phyloP scores from a whole-genome alignment of 1,140 invertebrate genomes.

The Antheraea mylitta region DNA sequence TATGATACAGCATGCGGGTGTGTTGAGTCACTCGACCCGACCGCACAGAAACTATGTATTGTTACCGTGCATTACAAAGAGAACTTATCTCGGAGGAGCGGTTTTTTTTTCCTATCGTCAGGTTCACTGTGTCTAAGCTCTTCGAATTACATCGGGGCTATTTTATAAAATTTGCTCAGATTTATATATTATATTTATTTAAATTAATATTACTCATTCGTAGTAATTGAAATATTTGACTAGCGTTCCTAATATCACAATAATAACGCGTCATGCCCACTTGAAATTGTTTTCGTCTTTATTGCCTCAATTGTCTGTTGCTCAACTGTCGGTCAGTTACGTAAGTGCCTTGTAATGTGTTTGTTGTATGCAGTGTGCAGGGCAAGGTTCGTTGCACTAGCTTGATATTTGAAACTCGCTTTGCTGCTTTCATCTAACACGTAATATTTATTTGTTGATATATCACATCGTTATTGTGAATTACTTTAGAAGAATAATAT shows the following conservation, averaged over 20 bases:
- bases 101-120: too few relatives aligned
- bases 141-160: too few relatives aligned
- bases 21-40: constrained; percentile 61
- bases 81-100: constrained; percentile 36
- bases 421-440: neutral
- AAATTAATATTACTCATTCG: constrained; percentile 39
- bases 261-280: constrained; percentile 50
- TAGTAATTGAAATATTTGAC: constrained; percentile 49
- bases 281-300: constrained; percentile 56
- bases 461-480: too few relatives aligned
- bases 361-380: constrained; percentile 20
- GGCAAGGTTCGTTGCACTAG: constrained; percentile 47
- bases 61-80: constrained; percentile 49
- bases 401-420: constrained; percentile 12
- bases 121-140: too few relatives aligned
- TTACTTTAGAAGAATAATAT: neutral
- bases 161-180: too few relatives aligned
- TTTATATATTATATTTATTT: neutral
- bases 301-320: constrained; percentile 65
- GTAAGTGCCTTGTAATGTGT: constrained; percentile 51
- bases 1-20: constrained; percentile 46
- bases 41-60: constrained; percentile 60
- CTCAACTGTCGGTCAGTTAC: constrained; percentile 50
- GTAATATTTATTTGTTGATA: neutral
- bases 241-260: constrained; percentile 50